These are phyloP conservation scores for Cyphomyrus plagiostoma DNA, from an alignment of 2,113 vertebrate species.

Conservation along the genomic window DNA sequence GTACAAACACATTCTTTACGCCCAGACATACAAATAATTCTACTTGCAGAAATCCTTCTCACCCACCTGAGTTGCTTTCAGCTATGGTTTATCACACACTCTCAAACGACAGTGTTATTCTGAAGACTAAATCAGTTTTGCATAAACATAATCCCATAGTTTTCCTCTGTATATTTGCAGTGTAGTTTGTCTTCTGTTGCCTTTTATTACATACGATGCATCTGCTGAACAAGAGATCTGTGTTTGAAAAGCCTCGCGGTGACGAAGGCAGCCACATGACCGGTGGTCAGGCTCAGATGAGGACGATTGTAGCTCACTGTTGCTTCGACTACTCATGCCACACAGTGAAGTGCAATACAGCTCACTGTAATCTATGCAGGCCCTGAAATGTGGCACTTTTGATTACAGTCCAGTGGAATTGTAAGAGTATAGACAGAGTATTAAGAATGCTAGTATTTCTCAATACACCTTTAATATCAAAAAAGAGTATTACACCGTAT, in stretches of 20 bases:
- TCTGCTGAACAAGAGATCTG: not conserved
- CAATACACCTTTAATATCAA: constrained; percentile 63
- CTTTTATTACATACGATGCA: constrained; percentile 1
- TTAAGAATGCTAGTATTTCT: not conserved
- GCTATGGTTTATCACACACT: not conserved
- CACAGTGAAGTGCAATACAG: constrained; percentile 64
- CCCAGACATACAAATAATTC: not conserved
- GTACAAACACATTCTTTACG: not conserved
- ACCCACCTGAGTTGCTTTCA: not conserved
- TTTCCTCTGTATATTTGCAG: constrained; percentile 3
- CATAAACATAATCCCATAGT: constrained; percentile 10
- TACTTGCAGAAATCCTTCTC: not conserved
- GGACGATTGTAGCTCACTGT: constrained; percentile 28
- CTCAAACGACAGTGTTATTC: not conserved
- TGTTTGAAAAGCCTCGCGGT: not conserved
- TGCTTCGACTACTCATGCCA: constrained; percentile 44
- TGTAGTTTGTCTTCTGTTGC: constrained; percentile 13
- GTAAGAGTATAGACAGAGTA: not conserved
- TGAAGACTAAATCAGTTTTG: not conserved
- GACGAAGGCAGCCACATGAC: not conserved
- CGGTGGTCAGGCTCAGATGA: constrained; percentile 14
- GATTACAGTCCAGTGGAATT: constrained; percentile 60
- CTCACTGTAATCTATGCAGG: constrained; percentile 73
- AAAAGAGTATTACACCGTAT: constrained; percentile 54
- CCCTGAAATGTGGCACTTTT: constrained; percentile 68